Evolutionary conservation across 1,140 invertebrate species (phyloP).

Genomic region (Theocolax elegans): DNA sequence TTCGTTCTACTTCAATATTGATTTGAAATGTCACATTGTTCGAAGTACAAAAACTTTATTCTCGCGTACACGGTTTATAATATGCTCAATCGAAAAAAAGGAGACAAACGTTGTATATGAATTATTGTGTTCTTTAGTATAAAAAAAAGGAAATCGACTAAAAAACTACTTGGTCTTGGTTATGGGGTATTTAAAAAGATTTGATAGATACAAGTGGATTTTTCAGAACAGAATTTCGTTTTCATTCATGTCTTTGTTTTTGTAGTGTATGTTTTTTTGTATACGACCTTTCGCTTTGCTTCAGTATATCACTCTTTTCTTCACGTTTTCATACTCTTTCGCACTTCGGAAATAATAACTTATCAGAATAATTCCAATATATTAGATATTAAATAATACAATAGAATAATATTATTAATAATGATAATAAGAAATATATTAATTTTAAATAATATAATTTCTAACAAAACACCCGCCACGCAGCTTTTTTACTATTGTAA

Average conservation of each 20-base stretch:
- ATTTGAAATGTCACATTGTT: conserved; percentile 19
- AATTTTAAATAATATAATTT: conserved; percentile 66
- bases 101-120: conserved; percentile 13
- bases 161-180: conserved; percentile 39
- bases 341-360: conserved; percentile 55
- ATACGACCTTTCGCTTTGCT: conserved; percentile 33
- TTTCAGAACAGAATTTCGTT: conserved; percentile 20
- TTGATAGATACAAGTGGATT: conserved; percentile 1
- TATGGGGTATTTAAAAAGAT: conserved; percentile 23
- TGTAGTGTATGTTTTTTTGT: too few relatives aligned
- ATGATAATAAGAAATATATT: conserved; percentile 61
- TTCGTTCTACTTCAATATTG: conserved; percentile 21
- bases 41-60: conserved; percentile 27
- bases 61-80: background rate
- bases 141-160: conserved; percentile 32
- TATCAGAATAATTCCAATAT: conserved; percentile 62
- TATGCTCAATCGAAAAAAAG: conserved; percentile 15
- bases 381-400: conserved; percentile 65
- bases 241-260: conserved; percentile 27
- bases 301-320: conserved; percentile 40
- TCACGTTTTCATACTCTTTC: conserved; percentile 40
- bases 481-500: conserved; percentile 52
- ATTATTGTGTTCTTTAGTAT: conserved; percentile 29
- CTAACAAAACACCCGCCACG: conserved; percentile 61
- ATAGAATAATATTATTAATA: conserved; percentile 52